Evolutionary conservation across 2,797 vertebrate species (phyloP), one percentile per base, ranked within the genome.

Genomic region (Rousettus madagascariensis): DNA sequence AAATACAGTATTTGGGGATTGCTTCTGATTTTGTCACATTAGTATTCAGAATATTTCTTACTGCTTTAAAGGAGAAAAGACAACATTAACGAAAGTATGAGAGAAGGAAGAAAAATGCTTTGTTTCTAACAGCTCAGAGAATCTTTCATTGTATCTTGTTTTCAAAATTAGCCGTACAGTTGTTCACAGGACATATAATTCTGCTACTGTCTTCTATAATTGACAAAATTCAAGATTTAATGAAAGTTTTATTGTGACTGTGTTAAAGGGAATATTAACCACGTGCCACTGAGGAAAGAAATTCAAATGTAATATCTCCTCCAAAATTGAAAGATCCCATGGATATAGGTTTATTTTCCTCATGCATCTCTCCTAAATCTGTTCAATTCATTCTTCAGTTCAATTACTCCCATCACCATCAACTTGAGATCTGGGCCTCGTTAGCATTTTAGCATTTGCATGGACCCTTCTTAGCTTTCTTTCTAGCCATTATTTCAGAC

Each of bases 11-110:
- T 96, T 89, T 94, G 66, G 66, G 55, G 41, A 80, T 51, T 96
- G 83, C 30, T 75, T 92, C 77, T 79, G 66, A 51, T 91, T 88
- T 89, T 95, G 75, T 90, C 88, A 86, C 46, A 79, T 95, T 93
- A 92, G 51, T 85, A 94, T 95, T 95, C 92, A 95, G 83, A 95
- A 59, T 89, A 90, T 91, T 83, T 97, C 69, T 53, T 89, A 46
- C 8, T 69, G 22, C 46, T 95, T 93, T 77, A 95, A 96, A 96
- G 46, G 53, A 86, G 65, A 95, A 94, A 78, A 90, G 78, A 82
- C 72, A 94, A 57, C n/a, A 22, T 79, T 91, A 46, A 79, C 72
- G 75, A 51, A 95, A 59, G 57, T 79, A 89, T 41, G 30, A 78
- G n/a, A 90, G 30, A 92, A 91, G 55, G 59, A 59, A 66, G 15